Evolutionary conservation across 2,888 invertebrate species (phyloP).

Genomic region (Chamaedrilus cognettii): DNA sequence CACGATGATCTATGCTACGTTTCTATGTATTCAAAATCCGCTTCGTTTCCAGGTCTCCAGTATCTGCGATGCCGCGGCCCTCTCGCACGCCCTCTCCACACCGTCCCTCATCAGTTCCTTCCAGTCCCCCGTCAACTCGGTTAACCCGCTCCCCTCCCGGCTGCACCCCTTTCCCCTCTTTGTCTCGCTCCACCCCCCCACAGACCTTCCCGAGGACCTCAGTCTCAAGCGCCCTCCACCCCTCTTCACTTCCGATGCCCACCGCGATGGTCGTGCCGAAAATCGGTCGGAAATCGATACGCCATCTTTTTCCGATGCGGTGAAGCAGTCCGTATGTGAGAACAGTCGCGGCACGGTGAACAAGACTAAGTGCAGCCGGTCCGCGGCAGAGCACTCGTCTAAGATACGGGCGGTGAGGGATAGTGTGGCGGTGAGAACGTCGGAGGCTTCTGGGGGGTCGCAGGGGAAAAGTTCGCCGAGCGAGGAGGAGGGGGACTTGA

Average conservation of each 20-base stretch:
- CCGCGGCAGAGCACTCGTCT: not conserved
- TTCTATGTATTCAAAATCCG: no score
- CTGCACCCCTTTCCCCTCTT: not conserved
- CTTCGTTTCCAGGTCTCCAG: no score
- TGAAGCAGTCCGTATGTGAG: not conserved
- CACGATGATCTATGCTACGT: no score
- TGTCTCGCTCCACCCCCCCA: not conserved
- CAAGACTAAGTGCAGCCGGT: not conserved
- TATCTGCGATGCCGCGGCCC: no score
- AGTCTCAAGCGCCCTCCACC: not conserved
- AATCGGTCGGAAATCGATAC: slow-evolving; percentile 10
- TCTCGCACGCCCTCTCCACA: no score
- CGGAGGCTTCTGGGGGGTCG: not conserved
- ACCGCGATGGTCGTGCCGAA: not conserved
- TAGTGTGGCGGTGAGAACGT: not conserved
- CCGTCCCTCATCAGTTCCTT: no score
- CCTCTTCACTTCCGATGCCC: not conserved
- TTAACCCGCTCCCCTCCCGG: not conserved
- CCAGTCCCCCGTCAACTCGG: slow-evolving; percentile 8
- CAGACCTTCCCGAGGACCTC: slow-evolving; percentile 18
- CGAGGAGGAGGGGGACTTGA: slow-evolving; percentile 60
- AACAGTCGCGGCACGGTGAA: not conserved
- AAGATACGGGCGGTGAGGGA: not conserved
- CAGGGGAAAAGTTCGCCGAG: not conserved
- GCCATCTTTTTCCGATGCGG: not conserved